phyloP scores from a whole-genome alignment of 2,113 vertebrate genomes.

The Galeopterus variegatus region DNA sequence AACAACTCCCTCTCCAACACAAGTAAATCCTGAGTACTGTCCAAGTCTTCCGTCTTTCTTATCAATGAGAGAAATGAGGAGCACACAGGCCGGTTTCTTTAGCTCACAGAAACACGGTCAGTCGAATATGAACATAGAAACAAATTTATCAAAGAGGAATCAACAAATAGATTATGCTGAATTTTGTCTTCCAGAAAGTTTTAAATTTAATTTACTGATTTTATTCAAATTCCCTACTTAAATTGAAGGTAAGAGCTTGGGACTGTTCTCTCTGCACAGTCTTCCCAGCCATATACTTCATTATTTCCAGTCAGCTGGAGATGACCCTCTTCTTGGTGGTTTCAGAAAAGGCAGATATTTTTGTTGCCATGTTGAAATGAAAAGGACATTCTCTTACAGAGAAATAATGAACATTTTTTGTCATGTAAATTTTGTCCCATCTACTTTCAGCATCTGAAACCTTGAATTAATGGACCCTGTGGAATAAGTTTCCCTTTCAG shows the following conservation, averaged over 20 bases:
- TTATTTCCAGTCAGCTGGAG: not conserved
- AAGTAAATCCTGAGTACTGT: accelerated
- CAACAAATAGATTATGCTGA: not conserved
- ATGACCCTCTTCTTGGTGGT: not conserved
- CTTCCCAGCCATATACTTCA: accelerated
- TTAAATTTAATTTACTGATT: not conserved
- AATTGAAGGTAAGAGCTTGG: not conserved
- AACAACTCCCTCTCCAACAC: not conserved
- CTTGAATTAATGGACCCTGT: accelerated
- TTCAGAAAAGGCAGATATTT: not conserved
- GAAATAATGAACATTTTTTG: not conserved
- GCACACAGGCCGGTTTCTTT: too few species aligned
- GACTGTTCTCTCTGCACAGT: not conserved
- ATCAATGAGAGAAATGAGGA: accelerated
- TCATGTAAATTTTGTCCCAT: not conserved
- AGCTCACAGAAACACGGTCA: accelerated
- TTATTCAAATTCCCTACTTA: not conserved
- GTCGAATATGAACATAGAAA: not conserved
- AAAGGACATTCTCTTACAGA: not conserved
- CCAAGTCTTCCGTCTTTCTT: accelerated
- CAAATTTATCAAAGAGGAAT: not conserved
- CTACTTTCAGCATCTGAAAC: not conserved
- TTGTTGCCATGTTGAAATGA: conserved; percentile 26
- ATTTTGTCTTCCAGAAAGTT: not conserved
- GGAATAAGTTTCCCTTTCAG: not conserved